Base-by-base conservation (phyloP, 2,113 vertebrate species). In the Anolis sagrei region DNA sequence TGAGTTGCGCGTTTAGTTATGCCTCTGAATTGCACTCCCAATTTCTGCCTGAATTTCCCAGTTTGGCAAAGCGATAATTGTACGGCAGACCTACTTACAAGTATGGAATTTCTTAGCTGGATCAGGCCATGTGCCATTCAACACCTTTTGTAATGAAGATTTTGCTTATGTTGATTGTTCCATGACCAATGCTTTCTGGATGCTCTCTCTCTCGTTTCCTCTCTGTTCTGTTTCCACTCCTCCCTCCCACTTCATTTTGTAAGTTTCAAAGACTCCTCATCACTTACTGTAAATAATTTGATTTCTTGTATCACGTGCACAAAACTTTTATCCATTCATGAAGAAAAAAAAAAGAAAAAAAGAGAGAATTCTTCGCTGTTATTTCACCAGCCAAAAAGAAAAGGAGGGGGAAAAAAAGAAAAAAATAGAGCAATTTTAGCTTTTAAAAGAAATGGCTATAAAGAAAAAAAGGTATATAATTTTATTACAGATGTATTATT, bases 401-500 rank as follows among this genome's bases (percentile, higher is more conserved):
- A 75, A n/a, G 27, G 7, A 66, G 66, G 48, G n/a, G 64, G n/a
- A n/a, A n/a, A 7, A 79, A 14, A 49, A 32, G 48, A 69, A 64
- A 74, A 88, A 90, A 89, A 86, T 87, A 90, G 81, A 90, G 79
- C 36, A 34, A 93, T 90, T 89, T 90, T 84, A 91, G 90, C 90
- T 93, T 93, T 93, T 87, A 91, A 88, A 83, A 78, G 69, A 87
- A 81, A 83, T 29, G 62, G 51, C 54, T 68, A 69, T 39, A 78
- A 87, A 62, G 79, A n/a, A 79, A 83, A 76, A 91, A 91, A 91
- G 89, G 90, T 90, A 93, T 91, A 91, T 91, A 93, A 91, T 93
- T 93, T 91, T 93, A 91, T 91, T 91, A 93, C 92, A 93, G 87
- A 93, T 89, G 87, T 87, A 91, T 93, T 93, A 93, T 93, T 93